Evolutionary conservation across 2,797 vertebrate genomes (phyloP).

Genomic region (Distichodus sexfasciatus): DNA sequence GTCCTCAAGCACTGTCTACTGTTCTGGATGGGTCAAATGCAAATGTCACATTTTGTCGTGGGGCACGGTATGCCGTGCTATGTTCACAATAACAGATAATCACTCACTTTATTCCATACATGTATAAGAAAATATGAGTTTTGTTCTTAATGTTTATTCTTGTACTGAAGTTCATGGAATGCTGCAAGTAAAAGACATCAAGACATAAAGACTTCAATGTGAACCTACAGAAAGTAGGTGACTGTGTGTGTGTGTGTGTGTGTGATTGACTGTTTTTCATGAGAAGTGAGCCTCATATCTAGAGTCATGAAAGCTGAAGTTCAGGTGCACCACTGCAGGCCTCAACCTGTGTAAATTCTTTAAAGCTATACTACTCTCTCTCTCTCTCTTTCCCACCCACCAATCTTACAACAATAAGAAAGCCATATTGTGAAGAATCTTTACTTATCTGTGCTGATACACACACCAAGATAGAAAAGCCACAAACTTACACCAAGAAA

Average conservation of each 20-base stretch:
- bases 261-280: not conserved
- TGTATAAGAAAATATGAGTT: too few relatives aligned
- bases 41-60: too few relatives aligned
- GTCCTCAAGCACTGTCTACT: too few relatives aligned
- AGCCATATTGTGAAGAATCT: too few relatives aligned
- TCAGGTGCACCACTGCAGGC: not conserved
- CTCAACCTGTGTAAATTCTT: slow-evolving; percentile 29
- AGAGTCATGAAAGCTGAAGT: not conserved
- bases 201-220: not conserved
- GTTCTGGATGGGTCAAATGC: too few relatives aligned
- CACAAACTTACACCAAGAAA: too few relatives aligned
- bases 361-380: not conserved
- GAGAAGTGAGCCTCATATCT: slow-evolving; percentile 10
- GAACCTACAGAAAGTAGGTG: not conserved
- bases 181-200: not conserved
- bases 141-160: not conserved
- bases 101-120: too few relatives aligned
- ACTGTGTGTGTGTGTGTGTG: not conserved
- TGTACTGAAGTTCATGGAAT: not conserved
- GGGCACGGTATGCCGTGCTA: too few relatives aligned
- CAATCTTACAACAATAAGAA: too few relatives aligned
- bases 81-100: too few relatives aligned
- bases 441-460: too few relatives aligned
- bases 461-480: too few relatives aligned
- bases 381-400: not conserved